Conservation (phyloP, 64 coral and sea anemone genomes). For the Pachyseris speciosa region DNA sequence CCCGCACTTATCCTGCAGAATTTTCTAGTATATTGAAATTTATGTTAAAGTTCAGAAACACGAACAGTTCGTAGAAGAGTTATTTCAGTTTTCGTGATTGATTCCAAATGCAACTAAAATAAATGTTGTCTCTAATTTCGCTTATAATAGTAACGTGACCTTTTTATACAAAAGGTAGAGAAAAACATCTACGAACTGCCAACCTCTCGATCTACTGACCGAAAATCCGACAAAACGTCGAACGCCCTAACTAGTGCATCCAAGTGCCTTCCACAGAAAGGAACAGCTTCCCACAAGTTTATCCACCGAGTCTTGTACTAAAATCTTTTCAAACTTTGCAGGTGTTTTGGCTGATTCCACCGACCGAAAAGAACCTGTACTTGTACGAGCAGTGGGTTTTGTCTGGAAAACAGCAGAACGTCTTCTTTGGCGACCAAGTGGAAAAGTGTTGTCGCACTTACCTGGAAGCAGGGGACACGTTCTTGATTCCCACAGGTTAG, state of each 20-base stretch:
- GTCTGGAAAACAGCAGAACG: conserved; percentile 95
- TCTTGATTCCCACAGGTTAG: conserved; percentile 96
- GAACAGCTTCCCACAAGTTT: background rate
- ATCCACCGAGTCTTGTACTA: background rate
- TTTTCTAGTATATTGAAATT: too few relatives aligned
- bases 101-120: too few relatives aligned
- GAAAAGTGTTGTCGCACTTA: conserved; percentile 84
- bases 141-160: background rate
- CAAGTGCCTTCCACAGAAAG: too few relatives aligned
- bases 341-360: conserved; percentile 98
- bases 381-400: conserved; percentile 95
- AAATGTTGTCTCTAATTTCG: background rate
- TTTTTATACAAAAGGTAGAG: too few relatives aligned
- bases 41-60: too few relatives aligned
- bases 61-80: too few relatives aligned
- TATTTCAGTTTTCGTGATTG: too few relatives aligned
- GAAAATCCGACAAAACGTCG: too few relatives aligned
- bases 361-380: conserved; percentile 86
- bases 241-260: too few relatives aligned
- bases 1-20: too few relatives aligned
- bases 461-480: conserved; percentile 81
- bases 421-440: conserved; percentile 98
- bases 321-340: background rate
- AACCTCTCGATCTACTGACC: too few relatives aligned
- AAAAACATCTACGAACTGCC: too few relatives aligned